These are phyloP conservation scores for Euzetes globulus DNA, from an alignment of 2,888 invertebrate genomes.

Conservation along the genomic window DNA sequence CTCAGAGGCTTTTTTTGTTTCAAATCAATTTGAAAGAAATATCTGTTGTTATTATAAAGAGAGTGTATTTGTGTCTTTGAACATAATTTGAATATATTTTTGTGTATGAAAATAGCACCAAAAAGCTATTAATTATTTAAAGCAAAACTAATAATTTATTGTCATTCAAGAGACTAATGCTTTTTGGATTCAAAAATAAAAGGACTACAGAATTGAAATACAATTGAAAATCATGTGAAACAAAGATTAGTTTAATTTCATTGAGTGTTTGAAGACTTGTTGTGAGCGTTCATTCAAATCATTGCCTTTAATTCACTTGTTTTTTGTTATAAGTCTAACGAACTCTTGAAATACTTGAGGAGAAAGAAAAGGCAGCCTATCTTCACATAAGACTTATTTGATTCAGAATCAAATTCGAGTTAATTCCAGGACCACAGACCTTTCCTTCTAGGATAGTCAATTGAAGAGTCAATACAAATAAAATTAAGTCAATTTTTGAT, in stretches of 20 bases:
- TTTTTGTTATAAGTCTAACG: conserved; percentile 1
- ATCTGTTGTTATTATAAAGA: too few relatives aligned
- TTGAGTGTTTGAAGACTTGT: not conserved
- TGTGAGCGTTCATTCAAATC: not conserved
- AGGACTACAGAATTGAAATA: not conserved
- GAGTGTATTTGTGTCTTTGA: too few relatives aligned
- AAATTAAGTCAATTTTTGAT: too few relatives aligned
- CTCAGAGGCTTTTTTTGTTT: too few relatives aligned
- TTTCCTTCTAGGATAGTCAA: too few relatives aligned
- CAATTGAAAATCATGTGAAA: not conserved
- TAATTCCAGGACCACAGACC: too few relatives aligned
- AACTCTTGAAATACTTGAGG: conserved; percentile 2
- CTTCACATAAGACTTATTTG: too few relatives aligned
- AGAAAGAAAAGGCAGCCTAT: not conserved
- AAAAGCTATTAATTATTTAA: not conserved
- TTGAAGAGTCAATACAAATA: too few relatives aligned
- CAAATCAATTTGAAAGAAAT: too few relatives aligned
- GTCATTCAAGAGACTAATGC: not conserved
- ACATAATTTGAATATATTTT: not conserved
- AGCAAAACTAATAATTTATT: not conserved
- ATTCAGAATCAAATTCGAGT: too few relatives aligned
- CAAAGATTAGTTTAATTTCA: not conserved
- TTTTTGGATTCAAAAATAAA: not conserved
- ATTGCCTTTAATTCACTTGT: not conserved
- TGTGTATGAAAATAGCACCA: not conserved